Conservation (phyloP, 2,113 vertebrate species). For the Shinisaurus crocodilurus region DNA sequence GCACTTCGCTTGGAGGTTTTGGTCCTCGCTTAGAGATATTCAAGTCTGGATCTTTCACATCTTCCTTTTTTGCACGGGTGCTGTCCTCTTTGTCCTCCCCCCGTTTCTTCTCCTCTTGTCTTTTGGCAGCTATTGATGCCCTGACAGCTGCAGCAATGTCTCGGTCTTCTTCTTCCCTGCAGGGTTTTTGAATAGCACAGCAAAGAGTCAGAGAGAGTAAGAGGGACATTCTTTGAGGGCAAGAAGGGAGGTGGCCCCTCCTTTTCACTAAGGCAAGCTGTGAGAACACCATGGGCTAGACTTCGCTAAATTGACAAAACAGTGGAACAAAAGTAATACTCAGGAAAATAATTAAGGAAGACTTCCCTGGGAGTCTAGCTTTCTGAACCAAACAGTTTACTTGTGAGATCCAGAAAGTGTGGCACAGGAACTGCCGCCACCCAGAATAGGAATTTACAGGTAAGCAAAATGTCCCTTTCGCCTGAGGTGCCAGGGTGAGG, state of each 20-base stretch:
- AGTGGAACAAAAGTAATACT: no score
- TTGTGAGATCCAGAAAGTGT: neutral
- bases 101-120: constrained; percentile 83
- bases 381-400: no score
- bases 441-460: no score
- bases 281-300: neutral
- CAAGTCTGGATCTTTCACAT: constrained; percentile 71
- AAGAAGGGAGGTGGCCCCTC: neutral
- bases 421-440: neutral
- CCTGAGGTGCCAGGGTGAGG: no score
- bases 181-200: neutral
- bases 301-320: no score
- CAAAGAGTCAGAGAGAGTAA: neutral
- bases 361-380: no score
- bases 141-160: constrained; percentile 89
- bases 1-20: constrained; percentile 73
- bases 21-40: constrained; percentile 65
- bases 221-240: rapidly evolving
- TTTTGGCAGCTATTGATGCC: constrained; percentile 83
- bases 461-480: neutral
- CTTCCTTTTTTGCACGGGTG: constrained; percentile 81
- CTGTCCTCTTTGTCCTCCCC: constrained; percentile 78
- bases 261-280: no score
- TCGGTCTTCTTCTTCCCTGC: constrained; percentile 93
- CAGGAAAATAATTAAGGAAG: no score